Percentiles rank a stretch among this genome's conserved stretches.
Conservation (phyloP, 2,888 invertebrate species). For the Agonopterix heracliana region DNA sequence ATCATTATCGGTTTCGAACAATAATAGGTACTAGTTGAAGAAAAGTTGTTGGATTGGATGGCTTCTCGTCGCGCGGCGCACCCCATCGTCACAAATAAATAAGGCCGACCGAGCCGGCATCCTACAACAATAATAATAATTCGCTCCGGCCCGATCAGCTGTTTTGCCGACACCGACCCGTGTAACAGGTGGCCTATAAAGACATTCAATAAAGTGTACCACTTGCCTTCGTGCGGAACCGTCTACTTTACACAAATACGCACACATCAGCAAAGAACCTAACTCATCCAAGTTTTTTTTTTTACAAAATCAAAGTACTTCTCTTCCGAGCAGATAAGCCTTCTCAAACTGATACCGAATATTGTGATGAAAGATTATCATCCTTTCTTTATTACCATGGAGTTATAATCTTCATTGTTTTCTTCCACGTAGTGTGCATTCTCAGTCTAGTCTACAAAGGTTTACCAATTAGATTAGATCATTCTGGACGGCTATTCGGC, state of each 20-base stretch:
- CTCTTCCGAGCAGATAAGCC: too few species aligned
- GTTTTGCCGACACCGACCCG: constrained; percentile 70
- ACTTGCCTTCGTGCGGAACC: constrained; percentile 69
- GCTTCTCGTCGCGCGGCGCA: constrained; percentile 38
- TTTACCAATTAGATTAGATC: too few species aligned
- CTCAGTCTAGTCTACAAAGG: too few species aligned
- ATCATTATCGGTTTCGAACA: not conserved
- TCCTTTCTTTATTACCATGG: too few species aligned
- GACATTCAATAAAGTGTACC: constrained; percentile 75
- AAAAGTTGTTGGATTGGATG: constrained; percentile 44
- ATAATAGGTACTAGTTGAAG: constrained; percentile 35
- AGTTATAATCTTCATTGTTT: too few species aligned
- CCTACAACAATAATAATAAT: constrained; percentile 70
- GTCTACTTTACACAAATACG: constrained; percentile 61
- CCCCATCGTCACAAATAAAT: constrained; percentile 65
- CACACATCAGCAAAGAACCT: constrained; percentile 29
- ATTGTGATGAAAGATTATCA: too few species aligned
- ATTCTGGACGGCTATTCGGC: too few species aligned
- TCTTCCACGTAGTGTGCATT: too few species aligned
- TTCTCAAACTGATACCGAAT: too few species aligned
- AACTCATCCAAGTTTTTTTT: constrained; percentile 15
- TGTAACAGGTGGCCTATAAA: constrained; percentile 77
- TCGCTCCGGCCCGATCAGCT: constrained; percentile 71
- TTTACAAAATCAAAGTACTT: not conserved
- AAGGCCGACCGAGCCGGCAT: constrained; percentile 62